A percentile compares a stretch with the other conserved stretches of the same genome.
These are phyloP conservation scores for Albula glossodonta DNA, from an alignment of 2,113 vertebrate species.

Conservation along the genomic window DNA sequence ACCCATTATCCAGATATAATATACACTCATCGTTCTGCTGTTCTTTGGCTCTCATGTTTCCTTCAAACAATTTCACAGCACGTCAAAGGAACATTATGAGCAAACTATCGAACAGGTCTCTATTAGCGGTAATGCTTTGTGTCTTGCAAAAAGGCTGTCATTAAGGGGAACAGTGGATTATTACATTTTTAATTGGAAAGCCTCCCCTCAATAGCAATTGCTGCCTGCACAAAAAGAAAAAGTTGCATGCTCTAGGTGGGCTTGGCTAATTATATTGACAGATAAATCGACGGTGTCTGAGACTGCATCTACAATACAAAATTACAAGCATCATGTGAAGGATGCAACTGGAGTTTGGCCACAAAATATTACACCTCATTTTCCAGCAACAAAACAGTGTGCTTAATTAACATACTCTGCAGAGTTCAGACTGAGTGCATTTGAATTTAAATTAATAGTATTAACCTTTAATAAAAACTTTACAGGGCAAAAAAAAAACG, in stretches of 20 bases:
- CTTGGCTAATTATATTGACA: not conserved
- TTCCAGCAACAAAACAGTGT: too few species aligned
- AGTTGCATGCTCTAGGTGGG: not conserved
- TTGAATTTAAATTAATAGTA: too few species aligned
- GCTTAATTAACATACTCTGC: too few species aligned
- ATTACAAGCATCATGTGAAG: not conserved
- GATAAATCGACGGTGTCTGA: not conserved
- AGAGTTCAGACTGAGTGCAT: too few species aligned
- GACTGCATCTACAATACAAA: not conserved
- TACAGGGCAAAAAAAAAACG: too few species aligned
- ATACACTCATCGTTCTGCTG: not conserved
- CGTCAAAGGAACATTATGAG: not conserved
- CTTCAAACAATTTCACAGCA: not conserved
- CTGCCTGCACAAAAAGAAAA: not conserved
- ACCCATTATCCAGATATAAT: slow-evolving; percentile 5
- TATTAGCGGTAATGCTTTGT: not conserved
- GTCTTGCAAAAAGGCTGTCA: not conserved
- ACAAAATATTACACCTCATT: too few species aligned
- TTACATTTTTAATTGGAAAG: not conserved
- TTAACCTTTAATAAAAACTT: too few species aligned
- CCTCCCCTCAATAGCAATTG: slow-evolving; percentile 4
- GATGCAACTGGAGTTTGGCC: too few species aligned
- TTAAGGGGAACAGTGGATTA: not conserved
- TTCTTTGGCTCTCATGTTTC: slow-evolving; percentile 2
- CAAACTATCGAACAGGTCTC: not conserved